Evolutionary conservation across 1,140 invertebrate genomes (phyloP).

Genomic region (Ctenoplectra terminalis): DNA sequence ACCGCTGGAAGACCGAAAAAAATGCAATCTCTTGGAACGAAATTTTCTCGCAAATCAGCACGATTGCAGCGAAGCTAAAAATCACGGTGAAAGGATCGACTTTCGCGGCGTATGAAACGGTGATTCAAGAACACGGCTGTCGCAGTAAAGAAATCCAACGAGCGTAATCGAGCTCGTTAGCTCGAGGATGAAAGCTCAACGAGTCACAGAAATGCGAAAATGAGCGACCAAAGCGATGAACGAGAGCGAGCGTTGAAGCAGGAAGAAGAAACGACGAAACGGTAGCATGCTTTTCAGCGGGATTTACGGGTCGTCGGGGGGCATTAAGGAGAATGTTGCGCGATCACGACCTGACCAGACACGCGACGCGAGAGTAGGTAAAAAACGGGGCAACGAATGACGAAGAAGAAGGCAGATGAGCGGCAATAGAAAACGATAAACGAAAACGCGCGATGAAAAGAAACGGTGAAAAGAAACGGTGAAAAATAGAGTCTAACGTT

Average conservation of each 20-base stretch:
- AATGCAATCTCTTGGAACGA: not conserved
- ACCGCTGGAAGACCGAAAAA: not conserved
- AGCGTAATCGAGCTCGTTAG: conserved; percentile 67
- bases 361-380: conserved; percentile 40
- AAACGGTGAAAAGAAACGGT: not conserved
- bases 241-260: conserved; percentile 14
- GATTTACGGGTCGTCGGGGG: conserved; percentile 66
- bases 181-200: conserved; percentile 51
- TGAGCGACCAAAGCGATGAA: not conserved
- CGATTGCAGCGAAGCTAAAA: not conserved
- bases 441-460: conserved; percentile 9
- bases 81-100: not conserved
- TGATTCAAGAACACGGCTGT: conserved; percentile 32
- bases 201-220: conserved; percentile 26
- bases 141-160: conserved; percentile 58
- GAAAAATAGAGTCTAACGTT: conserved; percentile 17
- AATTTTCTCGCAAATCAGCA: not conserved
- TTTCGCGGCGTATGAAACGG: not conserved
- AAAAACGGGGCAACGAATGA: not conserved
- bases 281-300: conserved; percentile 60
- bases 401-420: too few relatives aligned
- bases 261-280: conserved; percentile 19
- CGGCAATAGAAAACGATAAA: not conserved
- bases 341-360: conserved; percentile 53
- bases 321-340: conserved; percentile 66